Percentiles rank a stretch among this genome's conserved stretches.
phyloP scores from a whole-genome alignment of 2,113 vertebrate genomes.

The Ophthalmolycus amberensis region DNA sequence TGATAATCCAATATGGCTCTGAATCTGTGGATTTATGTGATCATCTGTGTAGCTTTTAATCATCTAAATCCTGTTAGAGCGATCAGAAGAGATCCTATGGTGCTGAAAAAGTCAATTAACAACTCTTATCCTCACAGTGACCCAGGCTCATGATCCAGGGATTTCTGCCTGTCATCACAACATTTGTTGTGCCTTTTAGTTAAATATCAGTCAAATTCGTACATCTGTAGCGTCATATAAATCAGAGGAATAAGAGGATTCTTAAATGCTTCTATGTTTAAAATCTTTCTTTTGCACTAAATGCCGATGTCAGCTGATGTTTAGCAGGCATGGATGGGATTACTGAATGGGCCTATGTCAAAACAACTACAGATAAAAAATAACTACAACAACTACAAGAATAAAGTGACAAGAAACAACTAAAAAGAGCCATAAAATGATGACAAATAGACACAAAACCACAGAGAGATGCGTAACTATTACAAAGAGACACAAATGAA shows the following conservation, averaged over 20 bases:
- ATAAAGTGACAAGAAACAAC: too few relatives aligned
- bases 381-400: too few relatives aligned
- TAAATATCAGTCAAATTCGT: not conserved
- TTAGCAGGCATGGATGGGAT: not conserved
- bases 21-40: constrained; percentile 39
- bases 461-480: too few relatives aligned
- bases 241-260: not conserved
- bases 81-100: constrained; percentile 37
- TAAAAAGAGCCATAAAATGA: too few relatives aligned
- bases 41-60: constrained; percentile 35
- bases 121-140: constrained; percentile 41
- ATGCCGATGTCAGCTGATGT: not conserved
- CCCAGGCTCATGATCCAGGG: constrained; percentile 1
- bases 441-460: too few relatives aligned
- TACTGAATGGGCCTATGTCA: not conserved
- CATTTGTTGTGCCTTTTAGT: constrained; percentile 1
- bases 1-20: constrained; percentile 44
- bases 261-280: not conserved
- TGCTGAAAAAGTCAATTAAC: constrained; percentile 43
- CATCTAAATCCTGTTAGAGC: constrained; percentile 50
- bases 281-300: not conserved
- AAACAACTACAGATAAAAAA: too few relatives aligned
- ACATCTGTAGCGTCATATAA: not conserved
- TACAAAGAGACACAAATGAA: too few relatives aligned
- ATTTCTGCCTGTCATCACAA: constrained; percentile 40